Percentiles rank a stretch among this genome's conserved stretches.
phyloP scores from a whole-genome alignment of 2,888 invertebrate species.

The Harpalus rufipes region DNA sequence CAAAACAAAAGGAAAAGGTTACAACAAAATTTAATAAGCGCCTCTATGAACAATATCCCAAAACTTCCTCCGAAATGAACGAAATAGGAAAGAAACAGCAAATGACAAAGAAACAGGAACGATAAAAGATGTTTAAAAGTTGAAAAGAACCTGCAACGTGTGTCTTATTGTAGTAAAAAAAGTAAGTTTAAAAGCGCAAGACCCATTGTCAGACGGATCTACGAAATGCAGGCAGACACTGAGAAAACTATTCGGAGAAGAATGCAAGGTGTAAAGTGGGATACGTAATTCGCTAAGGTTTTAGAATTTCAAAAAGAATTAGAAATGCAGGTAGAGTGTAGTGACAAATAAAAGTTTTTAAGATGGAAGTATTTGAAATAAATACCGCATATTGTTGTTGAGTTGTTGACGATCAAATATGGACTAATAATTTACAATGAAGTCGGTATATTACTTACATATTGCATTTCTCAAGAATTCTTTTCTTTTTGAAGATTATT shows the following conservation, averaged over 20 bases:
- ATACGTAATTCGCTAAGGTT: not conserved
- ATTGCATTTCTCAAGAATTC: too few species aligned
- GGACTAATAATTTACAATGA: not conserved
- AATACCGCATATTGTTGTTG: not conserved
- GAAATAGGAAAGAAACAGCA: not conserved
- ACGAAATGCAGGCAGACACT: slow-evolving; percentile 16
- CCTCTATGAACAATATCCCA: not conserved
- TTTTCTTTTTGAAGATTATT: too few species aligned
- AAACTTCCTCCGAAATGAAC: not conserved
- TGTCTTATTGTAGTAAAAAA: not conserved
- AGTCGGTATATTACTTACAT: too few species aligned
- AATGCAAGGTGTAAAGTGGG: slow-evolving; percentile 5
- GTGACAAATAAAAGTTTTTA: not conserved
- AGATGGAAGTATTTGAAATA: not conserved
- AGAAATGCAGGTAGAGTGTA: not conserved
- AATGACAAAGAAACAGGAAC: slow-evolving; percentile 11
- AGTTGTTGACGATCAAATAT: not conserved
- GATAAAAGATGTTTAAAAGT: slow-evolving; percentile 39
- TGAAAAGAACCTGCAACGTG: slow-evolving; percentile 16
- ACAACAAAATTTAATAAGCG: not conserved
- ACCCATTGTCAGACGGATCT: slow-evolving; percentile 23
- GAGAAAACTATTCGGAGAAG: slow-evolving; percentile 4
- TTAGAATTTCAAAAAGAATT: slow-evolving; percentile 1
- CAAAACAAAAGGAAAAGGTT: not conserved
- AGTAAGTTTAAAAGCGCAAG: slow-evolving; percentile 10